Percentiles rank a stretch among this genome's conserved stretches.
Evolutionary conservation across 1,140 invertebrate species (phyloP).

Genomic region (Drosophila erecta): DNA sequence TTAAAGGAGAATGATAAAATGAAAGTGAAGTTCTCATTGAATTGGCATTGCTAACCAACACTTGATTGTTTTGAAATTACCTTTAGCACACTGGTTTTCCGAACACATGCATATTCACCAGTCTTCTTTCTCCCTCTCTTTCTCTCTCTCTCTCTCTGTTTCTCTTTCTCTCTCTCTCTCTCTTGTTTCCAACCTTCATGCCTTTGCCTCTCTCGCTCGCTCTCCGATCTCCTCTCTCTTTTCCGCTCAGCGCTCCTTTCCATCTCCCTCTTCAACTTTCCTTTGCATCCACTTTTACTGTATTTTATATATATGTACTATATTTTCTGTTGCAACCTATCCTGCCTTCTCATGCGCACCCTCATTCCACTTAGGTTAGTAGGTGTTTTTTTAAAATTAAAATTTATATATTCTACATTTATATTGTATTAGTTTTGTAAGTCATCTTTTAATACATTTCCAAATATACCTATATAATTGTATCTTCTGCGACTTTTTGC

Average conservation of each 20-base stretch:
- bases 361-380: constrained; percentile 48
- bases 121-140: constrained; percentile 3
- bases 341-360: constrained; percentile 32
- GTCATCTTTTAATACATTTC: constrained; percentile 46
- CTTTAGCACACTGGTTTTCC: constrained; percentile 52
- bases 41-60: constrained; percentile 45
- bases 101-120: constrained; percentile 32
- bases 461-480: constrained; percentile 59
- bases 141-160: neutral
- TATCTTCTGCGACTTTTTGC: constrained; percentile 17
- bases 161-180: neutral
- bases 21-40: constrained; percentile 42
- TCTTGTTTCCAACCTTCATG: neutral
- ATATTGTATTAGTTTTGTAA: constrained; percentile 67
- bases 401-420: constrained; percentile 43
- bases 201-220: constrained; percentile 5
- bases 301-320: neutral
- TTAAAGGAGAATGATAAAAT: constrained; percentile 34
- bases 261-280: neutral
- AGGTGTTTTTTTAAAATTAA: constrained; percentile 61
- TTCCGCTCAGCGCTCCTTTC: too few species aligned
- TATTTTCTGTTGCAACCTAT: constrained; percentile 8
- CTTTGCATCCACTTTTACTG: neutral
- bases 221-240: too few species aligned
- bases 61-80: constrained; percentile 56